Percentiles rank a stretch among this genome's conserved stretches.
Evolutionary conservation across 2,797 vertebrate species (phyloP).

Genomic region (Micrastur ruficollis): DNA sequence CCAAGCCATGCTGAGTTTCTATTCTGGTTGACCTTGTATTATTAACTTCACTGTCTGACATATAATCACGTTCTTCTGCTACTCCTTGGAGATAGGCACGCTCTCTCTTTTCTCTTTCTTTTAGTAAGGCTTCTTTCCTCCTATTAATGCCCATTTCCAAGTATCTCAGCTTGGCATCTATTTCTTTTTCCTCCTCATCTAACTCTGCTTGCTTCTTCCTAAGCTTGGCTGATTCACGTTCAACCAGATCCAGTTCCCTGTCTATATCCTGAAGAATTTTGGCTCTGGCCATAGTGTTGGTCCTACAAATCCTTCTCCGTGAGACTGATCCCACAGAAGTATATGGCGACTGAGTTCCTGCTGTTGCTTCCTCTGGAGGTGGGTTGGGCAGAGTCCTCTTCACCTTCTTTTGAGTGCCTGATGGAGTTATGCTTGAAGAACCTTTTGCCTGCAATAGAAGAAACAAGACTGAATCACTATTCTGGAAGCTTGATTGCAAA

Average conservation of each 20-base stretch:
- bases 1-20: constrained; percentile 85
- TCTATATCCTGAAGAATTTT: constrained; percentile 99
- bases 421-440: constrained; percentile 80
- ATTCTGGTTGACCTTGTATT: constrained; percentile 88
- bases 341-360: constrained; percentile 83
- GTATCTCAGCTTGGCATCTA: constrained; percentile 96
- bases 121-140: constrained; percentile 94
- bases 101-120: constrained; percentile 97
- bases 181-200: constrained; percentile 99
- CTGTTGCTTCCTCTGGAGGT: constrained; percentile 88
- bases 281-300: constrained; percentile 95
- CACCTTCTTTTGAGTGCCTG: constrained; percentile 93
- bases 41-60: constrained; percentile 99
- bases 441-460: constrained; percentile 81
- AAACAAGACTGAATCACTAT: constrained; percentile 28
- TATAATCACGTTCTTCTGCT: constrained; percentile 98
- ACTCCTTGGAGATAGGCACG: constrained; percentile 98
- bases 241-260: constrained; percentile 95
- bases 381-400: constrained; percentile 97
- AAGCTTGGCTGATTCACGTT: constrained; percentile 97
- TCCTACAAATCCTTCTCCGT: constrained; percentile 92
- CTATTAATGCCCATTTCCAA: constrained; percentile 99
- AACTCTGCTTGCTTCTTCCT: constrained; percentile 98
- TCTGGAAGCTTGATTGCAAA: not conserved
- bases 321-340: constrained; percentile 84